Evolutionary conservation across 2,888 invertebrate genomes (phyloP), one percentile per base, ranked within the genome.

Genomic region (Eretmocerus hayati): DNA sequence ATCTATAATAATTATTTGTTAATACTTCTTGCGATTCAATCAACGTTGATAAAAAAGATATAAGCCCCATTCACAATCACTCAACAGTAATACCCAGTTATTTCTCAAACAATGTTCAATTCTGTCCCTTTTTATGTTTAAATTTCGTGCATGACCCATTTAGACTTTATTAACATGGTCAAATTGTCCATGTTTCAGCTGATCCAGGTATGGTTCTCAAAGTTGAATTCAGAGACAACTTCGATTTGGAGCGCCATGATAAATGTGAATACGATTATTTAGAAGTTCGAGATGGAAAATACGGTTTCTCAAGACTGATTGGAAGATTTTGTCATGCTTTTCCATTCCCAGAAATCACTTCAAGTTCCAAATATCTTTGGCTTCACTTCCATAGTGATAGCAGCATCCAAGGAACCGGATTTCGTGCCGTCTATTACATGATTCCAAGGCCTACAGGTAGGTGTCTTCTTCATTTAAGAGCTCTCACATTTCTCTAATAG

Each of bases 221-320:
- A 55, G 74, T 90, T 62, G 88, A 89, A 71, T 90, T 90, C 73
- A 79, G 87, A 52, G 87, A 90, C 67, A 78, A 78, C 59, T 90
- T 90, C 72, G 75, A 81, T 57, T 75, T 90, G 57, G 90, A 90
- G 66, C 62, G 59, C 32, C 75, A 76, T 35, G 76, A 77, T 31
- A 76, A 79, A 31, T 91, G 90, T 71, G 79, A 80, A 69, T 86
- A 84, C 73, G 91, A 91, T 74, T 87, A 77, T 71, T 75, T 90
- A 57, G 89, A 90, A 73, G 81, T 90, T 46, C 79, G 89, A 46
- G 88, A 91, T 67, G 90, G 91, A 2, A 81, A 82, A 39, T 83
- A 86, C 63, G 88, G 87, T 6, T 88, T 81, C 72, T 83, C 84
- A 54, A 77, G 77, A 52, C 70, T 76, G 53, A 71, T 85, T 54